Conservation (phyloP, 35 echinoderm and acorn worm genomes). For the Nesometra sesokonis region DNA sequence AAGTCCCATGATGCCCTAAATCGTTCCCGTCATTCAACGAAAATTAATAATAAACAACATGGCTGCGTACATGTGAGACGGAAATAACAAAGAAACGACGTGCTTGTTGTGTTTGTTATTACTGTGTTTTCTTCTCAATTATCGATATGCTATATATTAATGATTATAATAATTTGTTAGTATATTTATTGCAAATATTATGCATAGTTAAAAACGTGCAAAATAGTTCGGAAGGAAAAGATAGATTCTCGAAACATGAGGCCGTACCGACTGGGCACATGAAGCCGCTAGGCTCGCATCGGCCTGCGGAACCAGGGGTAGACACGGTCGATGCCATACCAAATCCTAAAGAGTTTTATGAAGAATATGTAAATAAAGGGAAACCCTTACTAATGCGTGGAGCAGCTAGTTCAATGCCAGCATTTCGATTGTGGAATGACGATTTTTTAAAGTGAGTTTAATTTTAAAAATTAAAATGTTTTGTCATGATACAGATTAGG, state of each 20-base stretch:
- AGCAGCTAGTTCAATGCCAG: slow-evolving; percentile 62
- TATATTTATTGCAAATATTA: background rate
- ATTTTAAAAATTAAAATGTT: too few species aligned
- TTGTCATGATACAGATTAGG: too few species aligned
- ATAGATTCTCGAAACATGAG: background rate
- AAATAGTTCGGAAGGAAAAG: background rate
- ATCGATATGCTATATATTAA: background rate
- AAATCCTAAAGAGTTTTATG: slow-evolving; percentile 52
- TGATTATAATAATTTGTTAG: background rate
- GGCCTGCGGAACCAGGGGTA: slow-evolving; percentile 42
- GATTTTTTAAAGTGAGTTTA: slow-evolving; percentile 67
- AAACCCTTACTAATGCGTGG: slow-evolving; percentile 69
- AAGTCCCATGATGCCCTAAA: background rate
- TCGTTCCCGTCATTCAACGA: background rate
- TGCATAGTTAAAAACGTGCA: slow-evolving; percentile 24
- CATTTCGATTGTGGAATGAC: slow-evolving; percentile 87
- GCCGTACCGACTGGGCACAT: background rate
- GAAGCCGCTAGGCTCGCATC: slow-evolving; percentile 27
- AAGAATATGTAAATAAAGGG: slow-evolving; percentile 55
- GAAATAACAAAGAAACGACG: background rate
- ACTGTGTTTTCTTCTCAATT: background rate
- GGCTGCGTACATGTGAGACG: background rate
- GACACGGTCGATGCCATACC: slow-evolving; percentile 42
- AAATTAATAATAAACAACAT: background rate
- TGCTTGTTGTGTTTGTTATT: background rate